Base-by-base conservation (phyloP, 1,140 invertebrate genomes). In the Leptinotarsa lineolata region DNA sequence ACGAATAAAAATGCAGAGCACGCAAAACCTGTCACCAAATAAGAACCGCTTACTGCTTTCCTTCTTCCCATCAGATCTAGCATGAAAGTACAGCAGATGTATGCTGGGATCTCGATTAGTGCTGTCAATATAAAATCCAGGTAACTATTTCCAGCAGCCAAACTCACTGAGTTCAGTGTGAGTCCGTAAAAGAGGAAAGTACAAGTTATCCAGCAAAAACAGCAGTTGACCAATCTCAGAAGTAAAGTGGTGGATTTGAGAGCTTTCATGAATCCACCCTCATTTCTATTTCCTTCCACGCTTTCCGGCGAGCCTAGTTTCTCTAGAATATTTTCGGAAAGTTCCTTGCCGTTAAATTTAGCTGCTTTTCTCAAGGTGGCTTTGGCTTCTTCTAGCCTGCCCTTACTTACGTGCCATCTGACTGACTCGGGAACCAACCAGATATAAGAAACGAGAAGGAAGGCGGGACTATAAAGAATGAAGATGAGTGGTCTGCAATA, bases 141-240 rank as follows among this genome's bases (percentile, higher is more conserved):
- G 83, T 93, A 92, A 78, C 88, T 86, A 61, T 88, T 90, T 79
- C 93, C 88, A 4, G 92, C 92, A 4, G 92, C 92, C 22, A 95
- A 85, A 46, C 92, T 87, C 11, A 92, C 92, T 0, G 93, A 91
- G 81, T 94, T 94, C 59, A 95, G 88, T 11, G 92, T 93, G 6
- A 95, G 83, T 0, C 93, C 94, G 82, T 94, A 95, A 83, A 94
- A 95, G 4, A 94, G 89, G 78, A 94, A 91, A 1, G 90, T 87
- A 75, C 89, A 88, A 2, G 90, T 88, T 2, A 90, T 84, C 92
- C 90, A 94, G 83, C 88, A 93, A 83, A 91, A 88, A 61, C 86
- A 89, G 74, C 91, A 90, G 20, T 88, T 87, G 6, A 89, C 81
- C 68, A 93, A 86, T 39, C 91, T 87, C 78, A 89, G 84, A 15